Percentiles rank a stretch among this genome's conserved stretches.
Evolutionary conservation across 35 echinoderm and acorn worm genomes (phyloP).

Genomic region (Heliocidaris erythrogramma): DNA sequence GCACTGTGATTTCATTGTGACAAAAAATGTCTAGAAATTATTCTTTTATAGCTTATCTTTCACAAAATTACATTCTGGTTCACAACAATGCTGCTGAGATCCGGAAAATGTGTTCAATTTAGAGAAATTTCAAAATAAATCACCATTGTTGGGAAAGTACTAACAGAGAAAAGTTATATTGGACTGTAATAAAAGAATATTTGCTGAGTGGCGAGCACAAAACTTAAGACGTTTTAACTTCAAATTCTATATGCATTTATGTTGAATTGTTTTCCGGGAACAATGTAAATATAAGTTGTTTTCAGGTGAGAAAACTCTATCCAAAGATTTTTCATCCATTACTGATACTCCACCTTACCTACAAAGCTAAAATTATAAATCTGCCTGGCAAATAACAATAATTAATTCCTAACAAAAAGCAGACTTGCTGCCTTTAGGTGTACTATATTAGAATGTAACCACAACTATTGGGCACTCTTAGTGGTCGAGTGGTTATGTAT

Average conservation of each 20-base stretch:
- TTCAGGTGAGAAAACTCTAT: neutral
- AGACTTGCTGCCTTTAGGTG: too few species aligned
- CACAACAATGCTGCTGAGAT: neutral
- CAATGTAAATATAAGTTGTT: neutral
- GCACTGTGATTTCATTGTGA: neutral
- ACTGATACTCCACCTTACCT: neutral
- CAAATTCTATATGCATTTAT: neutral
- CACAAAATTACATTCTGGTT: neutral
- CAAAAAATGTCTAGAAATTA: neutral
- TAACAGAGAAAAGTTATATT: neutral
- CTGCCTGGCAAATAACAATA: too few species aligned
- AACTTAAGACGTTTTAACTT: neutral
- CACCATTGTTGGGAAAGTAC: neutral
- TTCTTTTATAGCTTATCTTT: slow-evolving; percentile 1
- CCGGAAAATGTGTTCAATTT: neutral
- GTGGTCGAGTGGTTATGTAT: too few species aligned
- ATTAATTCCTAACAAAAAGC: too few species aligned
- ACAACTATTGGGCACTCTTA: too few species aligned
- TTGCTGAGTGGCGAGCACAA: neutral
- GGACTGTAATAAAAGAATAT: neutral
- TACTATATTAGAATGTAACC: too few species aligned
- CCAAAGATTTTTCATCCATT: neutral
- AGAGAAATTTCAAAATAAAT: slow-evolving; percentile 12
- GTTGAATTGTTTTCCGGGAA: neutral
- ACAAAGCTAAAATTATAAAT: neutral